A percentile compares a stretch with the other conserved stretches of the same genome.
These are phyloP conservation scores for Strigamia maritima DNA, from an alignment of 2,888 invertebrate species.

Conservation along the genomic window DNA sequence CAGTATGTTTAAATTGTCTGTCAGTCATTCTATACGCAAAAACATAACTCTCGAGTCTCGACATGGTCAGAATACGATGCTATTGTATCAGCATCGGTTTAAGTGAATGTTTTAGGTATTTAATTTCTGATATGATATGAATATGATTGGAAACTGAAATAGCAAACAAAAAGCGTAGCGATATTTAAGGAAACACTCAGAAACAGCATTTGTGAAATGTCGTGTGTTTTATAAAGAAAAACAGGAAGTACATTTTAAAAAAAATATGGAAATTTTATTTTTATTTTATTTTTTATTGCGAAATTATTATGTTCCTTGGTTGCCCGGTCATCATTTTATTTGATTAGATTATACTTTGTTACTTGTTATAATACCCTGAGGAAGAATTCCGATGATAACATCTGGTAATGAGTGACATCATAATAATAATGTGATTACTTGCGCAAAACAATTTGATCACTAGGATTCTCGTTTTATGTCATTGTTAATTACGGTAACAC, in stretches of 20 bases:
- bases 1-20: too few relatives aligned
- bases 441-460: constrained; percentile 24
- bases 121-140: not conserved
- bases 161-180: not conserved
- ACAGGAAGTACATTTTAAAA: not conserved
- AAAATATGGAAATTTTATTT: not conserved
- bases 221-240: too few relatives aligned
- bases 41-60: too few relatives aligned
- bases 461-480: not conserved
- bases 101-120: not conserved
- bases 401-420: constrained; percentile 13
- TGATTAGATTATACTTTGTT: constrained; percentile 1
- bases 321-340: not conserved
- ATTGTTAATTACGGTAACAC: constrained; percentile 5
- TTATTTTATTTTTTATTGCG: not conserved
- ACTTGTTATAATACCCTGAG: not conserved
- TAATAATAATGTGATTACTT: constrained; percentile 24
- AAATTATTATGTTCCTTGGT: not conserved
- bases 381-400: not conserved
- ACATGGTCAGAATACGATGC: too few relatives aligned
- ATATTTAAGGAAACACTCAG: not conserved
- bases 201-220: not conserved
- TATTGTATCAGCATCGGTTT: too few relatives aligned
- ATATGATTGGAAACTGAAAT: not conserved
- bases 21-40: too few relatives aligned